Percentiles rank a stretch among this genome's conserved stretches.
Conservation (phyloP, 2,888 invertebrate genomes). For the Agrotis puta region DNA sequence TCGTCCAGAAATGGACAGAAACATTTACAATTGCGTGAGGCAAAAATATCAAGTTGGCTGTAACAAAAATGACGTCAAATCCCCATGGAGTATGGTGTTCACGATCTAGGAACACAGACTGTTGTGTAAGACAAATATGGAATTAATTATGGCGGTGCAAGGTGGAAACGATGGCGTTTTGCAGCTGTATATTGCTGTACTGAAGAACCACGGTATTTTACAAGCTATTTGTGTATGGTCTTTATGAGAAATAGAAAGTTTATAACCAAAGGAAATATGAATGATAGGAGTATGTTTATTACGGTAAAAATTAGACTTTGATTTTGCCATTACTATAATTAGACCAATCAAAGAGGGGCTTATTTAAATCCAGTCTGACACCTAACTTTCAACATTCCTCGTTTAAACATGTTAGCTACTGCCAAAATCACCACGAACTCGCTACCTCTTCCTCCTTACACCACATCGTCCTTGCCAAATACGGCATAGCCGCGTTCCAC, state of each 20-base stretch:
- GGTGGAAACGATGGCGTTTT: slow-evolving; percentile 33
- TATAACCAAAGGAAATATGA: too few species aligned
- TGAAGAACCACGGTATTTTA: not conserved
- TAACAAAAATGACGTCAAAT: slow-evolving; percentile 73
- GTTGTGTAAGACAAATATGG: slow-evolving; percentile 69
- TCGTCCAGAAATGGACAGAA: slow-evolving; percentile 46
- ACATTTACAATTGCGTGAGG: slow-evolving; percentile 45
- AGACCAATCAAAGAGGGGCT: not conserved
- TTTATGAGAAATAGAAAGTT: too few species aligned
- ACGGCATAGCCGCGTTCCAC: slow-evolving; percentile 63
- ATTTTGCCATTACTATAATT: too few species aligned
- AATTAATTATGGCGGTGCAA: slow-evolving; percentile 64
- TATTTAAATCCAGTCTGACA: too few species aligned
- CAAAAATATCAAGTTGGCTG: slow-evolving; percentile 56
- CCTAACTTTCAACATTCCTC: not conserved
- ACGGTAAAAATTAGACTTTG: too few species aligned
- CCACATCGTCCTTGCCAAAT: slow-evolving; percentile 56
- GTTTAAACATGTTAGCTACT: not conserved
- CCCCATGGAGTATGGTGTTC: slow-evolving; percentile 65
- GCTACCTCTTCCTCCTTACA: slow-evolving; percentile 48
- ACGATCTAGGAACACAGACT: slow-evolving; percentile 65
- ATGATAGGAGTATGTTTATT: too few species aligned
- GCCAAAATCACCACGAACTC: slow-evolving; percentile 1
- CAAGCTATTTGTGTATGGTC: too few species aligned
- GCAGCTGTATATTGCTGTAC: not conserved